Base-by-base conservation (phyloP, 1,140 invertebrate species). In the Oncopodura yosiiana region DNA sequence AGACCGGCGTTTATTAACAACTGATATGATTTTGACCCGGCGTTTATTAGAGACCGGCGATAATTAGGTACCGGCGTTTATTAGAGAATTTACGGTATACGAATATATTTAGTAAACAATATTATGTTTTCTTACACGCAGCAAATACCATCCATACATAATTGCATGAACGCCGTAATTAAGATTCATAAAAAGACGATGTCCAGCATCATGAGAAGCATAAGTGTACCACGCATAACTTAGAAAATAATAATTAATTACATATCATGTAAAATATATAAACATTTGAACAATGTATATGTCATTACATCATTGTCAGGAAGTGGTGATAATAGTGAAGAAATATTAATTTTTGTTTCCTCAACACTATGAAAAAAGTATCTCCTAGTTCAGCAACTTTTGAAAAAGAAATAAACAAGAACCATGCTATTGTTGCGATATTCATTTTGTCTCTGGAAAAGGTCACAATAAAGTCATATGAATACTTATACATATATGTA, bases 301-400 rank as follows among this genome's bases (percentile, higher is more conserved):
- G 29, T 3, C 4, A 18, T 53, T 53, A 45, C 41, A n/a, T n/a
- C n/a, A n/a, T n/a, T n/a, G n/a, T n/a, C n/a, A n/a, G n/a, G n/a
- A n/a, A n/a, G n/a, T n/a, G n/a, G n/a, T n/a, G n/a, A n/a, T n/a
- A n/a, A n/a, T 49, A 56, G 23, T 61, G 59, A 2, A 61, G 29
- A 34, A 61, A 57, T 21, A 61, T 61, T 16, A 61, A 42, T 3
- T 49, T 49, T 16, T 61, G 55, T 23, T 61, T 61, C 23, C 54
- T 29, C 16, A 61, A 43, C 34, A 61, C 54, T 12, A 61, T 41
- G 42, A 61, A 61, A 39, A 48, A 18, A 3, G 59, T 61, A 36
- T 61, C 59, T 14, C 59, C 59, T 12, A 61, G 34, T 29, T 61
- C 59, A 2, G 45, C 42, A 12, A 61, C 36, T 50, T 61, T 61